Evolutionary conservation across 2,888 invertebrate species (phyloP), one percentile per base, ranked within the genome.

Genomic region (Macaria liturata): DNA sequence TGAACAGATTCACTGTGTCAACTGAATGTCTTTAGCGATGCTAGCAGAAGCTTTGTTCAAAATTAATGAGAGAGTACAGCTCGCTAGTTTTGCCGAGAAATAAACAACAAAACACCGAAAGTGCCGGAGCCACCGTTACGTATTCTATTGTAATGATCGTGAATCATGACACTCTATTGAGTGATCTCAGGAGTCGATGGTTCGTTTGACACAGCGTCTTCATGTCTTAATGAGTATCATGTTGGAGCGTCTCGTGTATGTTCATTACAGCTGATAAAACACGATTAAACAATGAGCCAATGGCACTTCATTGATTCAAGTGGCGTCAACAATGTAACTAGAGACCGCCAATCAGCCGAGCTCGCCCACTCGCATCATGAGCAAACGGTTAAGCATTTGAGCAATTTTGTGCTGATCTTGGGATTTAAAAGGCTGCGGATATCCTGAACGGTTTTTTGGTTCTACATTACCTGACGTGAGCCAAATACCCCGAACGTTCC

Each of bases 201-300:
- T 60, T 67, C 62, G 69, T 65, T 64, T 69, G 71, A 70, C 66
- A 70, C 65, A 68, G 61, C 63, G 68, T 66, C 62, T 70, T 72
- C 75, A 74, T 62, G 67, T 66, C 61, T 70, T 73, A 76, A 76
- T 69, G 68, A 74, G 71, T 68, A 61, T 64, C 62, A 66, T 56
- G 70, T 64, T 66, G 57, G 58, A 57, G 49, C 57, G 61, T 64
- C 61, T 64, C 65, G 76, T 74, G 49, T 60, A 60, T 52, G 76
- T 71, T 77, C 78, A 87, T 84, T 84, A 84, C 86, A 87, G 83
- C 86, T 89, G 88, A 86, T 87, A 86, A 85, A 88, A 86, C 84
- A 86, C 83, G 86, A 88, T 89, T 86, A 88, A 86, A 86, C 84
- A 88, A 85, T 84, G 83, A 84, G 75, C 86, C 84, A 88, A 87